Base-by-base conservation (phyloP, 2,888 invertebrate species). In the Diaperis boleti region DNA sequence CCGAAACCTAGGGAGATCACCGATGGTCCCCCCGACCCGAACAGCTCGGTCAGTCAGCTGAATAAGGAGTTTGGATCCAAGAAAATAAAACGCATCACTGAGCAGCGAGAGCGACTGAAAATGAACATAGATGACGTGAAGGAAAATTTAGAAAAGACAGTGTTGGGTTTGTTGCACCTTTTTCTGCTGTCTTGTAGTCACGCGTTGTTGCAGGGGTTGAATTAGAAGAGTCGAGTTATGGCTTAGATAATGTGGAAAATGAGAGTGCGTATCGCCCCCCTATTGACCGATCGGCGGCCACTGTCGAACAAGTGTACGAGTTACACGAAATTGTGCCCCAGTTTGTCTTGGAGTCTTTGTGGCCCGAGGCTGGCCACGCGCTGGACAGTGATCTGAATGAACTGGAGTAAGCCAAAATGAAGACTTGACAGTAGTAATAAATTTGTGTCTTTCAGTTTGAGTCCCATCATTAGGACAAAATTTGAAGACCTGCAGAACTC, bases 11-110 rank as follows among this genome's bases (percentile, higher is more conserved):
- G 14, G 1, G 47, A 55, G 13, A n/a, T 37, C 8, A 18, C n/a
- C 2, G 57, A 66, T 11, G 44, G 47, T 4, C 11, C 62, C 10
- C 47, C 59, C 5, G 41, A 42, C 13, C 64, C 67, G 7, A 69
- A 67, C 22, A 14, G 14, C 4, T 65, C 76, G 6, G 37, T 71
- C 15, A 64, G 65, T 14, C 83, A 83, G 50, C 76, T 89, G 0
- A 86, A 86, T 42, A 86, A 87, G 70, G 84, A 87, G 66, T 89
- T 89, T 72, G 89, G 89, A 1, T 89, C 89, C 0, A 89, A 89
- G 66, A 86, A 83, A 71, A 81, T 82, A 0, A 88, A 86, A 73
- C 78, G 87, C 67, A 78, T 78, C 44, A 85, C 86, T 62, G 88
- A 89, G 68, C 87, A 88, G n/a, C 77, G 75, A 0, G 88, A 88